Base-by-base conservation (phyloP, 2,888 invertebrate genomes). In the Cheilosia variabilis region DNA sequence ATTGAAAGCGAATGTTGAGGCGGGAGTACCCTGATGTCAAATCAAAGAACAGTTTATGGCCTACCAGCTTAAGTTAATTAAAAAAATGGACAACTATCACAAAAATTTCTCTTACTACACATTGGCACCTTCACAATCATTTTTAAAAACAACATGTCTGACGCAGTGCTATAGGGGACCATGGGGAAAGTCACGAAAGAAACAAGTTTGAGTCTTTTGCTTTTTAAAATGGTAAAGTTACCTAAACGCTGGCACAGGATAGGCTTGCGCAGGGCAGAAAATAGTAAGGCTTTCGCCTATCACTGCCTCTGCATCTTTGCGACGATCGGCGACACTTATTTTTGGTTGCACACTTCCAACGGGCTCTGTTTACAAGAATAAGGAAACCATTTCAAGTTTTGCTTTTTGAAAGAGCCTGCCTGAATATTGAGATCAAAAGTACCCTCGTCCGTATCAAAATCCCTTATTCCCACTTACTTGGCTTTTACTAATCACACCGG, bases 251-350 rank as follows among this genome's bases (percentile, higher is more conserved):
- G 94, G 94, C 63, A 94, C 93, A 66, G 94, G 96, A 92, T 94
- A 95, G 87, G 95, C 96, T 93, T 96, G 79, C 7, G 90, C 90
- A 84, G 95, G 95, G 92, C 96, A 96, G 89, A 95, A 92, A 88
- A 96, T 91, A 47, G 95, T 94, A 88, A 95, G 93, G 90, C 93
- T 94, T 88, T 90, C 91, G 87, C 92, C 92, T 89, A 93, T 89
- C 88, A 92, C 91, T 87, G 88, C 88, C n/a, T 88, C 90, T 93
- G 94, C 90, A 86, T 90, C 91, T 80, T 90, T 89, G 53, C 90
- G 89, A 87, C 91, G 92, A 81, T 93, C 93, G 19, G 92, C 90
- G 24, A 92, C 91, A 62, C 92, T 92, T 60, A 95, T 93, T 91
- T 94, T 94, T 22, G 95, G 95, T 76, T 93, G 92, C 77, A 94